Conservation (phyloP, 2,113 vertebrate species). For the Peromyscus maniculatus region DNA sequence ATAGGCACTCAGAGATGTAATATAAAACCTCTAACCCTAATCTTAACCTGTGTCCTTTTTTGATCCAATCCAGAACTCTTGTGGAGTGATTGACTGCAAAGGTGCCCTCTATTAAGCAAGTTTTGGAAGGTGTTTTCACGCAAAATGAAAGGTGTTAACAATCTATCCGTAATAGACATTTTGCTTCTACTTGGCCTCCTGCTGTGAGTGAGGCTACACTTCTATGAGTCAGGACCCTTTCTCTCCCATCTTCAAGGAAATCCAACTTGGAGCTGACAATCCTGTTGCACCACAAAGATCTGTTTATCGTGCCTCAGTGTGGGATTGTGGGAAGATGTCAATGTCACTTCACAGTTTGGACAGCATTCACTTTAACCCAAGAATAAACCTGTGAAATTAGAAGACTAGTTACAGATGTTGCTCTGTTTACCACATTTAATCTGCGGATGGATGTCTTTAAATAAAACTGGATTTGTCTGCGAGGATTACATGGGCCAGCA, state of each 20-base stretch:
- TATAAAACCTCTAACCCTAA: conserved; percentile 46
- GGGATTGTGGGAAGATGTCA: background rate
- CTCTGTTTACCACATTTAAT: background rate
- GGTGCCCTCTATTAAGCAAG: conserved; percentile 54
- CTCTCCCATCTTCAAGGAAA: background rate
- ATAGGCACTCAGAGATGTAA: background rate
- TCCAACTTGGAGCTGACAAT: background rate
- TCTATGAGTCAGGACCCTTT: background rate
- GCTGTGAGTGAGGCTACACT: background rate
- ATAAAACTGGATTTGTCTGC: background rate
- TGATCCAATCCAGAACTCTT: conserved; percentile 29
- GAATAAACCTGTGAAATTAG: conserved; percentile 4
- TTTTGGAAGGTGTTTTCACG: background rate
- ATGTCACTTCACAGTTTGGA: conserved; percentile 1
- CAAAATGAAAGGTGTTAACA: conserved; percentile 5
- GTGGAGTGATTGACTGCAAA: conserved; percentile 49
- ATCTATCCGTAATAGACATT: background rate
- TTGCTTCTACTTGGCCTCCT: background rate
- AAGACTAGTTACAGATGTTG: background rate
- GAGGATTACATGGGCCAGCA: background rate
- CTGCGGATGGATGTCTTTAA: background rate
- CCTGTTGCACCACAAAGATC: background rate
- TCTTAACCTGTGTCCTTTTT: conserved; percentile 21
- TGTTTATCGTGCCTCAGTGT: background rate
- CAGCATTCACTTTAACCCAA: background rate